phyloP scores from a whole-genome alignment of 2,113 vertebrate species.

The Leiothrix lutea region DNA sequence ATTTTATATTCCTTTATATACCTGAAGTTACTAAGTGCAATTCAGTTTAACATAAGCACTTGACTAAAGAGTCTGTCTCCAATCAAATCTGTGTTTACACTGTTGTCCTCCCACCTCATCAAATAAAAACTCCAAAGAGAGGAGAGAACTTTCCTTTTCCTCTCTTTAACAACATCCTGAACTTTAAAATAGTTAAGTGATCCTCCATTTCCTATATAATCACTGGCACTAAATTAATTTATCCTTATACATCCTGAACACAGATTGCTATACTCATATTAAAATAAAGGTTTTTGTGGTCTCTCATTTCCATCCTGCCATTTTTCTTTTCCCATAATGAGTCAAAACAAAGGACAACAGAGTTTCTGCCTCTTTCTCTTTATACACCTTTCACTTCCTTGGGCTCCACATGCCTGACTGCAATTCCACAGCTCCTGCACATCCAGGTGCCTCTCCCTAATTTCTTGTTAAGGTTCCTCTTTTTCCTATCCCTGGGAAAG shows the following conservation, averaged over 20 bases:
- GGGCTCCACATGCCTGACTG: background rate
- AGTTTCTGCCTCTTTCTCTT: background rate
- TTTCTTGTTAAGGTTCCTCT: background rate
- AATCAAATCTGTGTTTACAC: background rate
- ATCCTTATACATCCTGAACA: background rate
- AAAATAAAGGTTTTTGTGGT: background rate
- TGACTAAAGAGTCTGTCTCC: background rate
- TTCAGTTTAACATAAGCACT: background rate
- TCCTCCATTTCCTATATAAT: background rate
- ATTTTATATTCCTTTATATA: background rate
- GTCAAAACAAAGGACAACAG: background rate
- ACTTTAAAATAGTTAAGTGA: background rate
- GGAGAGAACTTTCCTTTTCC: constrained; percentile 29
- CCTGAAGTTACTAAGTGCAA: background rate
- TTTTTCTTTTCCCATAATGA: background rate
- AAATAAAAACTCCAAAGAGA: background rate
- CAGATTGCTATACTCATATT: background rate
- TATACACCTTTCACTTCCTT: background rate
- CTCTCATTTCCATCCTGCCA: background rate
- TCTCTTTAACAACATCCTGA: constrained; percentile 30
- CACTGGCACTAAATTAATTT: background rate
- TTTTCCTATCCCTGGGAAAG: background rate
- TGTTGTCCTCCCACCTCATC: background rate
- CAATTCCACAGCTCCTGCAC: background rate
- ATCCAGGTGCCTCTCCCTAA: background rate